phyloP scores from a whole-genome alignment of 2,888 invertebrate genomes.

The Congeria kusceri region DNA sequence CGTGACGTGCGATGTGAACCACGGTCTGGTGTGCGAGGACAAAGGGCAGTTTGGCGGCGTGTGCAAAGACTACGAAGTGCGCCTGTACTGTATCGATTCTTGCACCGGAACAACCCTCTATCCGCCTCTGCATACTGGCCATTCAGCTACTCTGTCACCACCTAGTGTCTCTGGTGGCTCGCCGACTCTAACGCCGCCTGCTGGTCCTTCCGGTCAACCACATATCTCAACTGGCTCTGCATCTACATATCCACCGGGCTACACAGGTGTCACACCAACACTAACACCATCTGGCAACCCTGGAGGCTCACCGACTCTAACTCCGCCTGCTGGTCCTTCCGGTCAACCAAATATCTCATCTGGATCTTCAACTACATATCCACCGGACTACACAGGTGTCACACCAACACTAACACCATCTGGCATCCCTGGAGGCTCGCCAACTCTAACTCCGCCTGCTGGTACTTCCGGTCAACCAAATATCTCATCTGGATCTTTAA shows the following conservation, averaged over 20 bases:
- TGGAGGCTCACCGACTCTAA: conserved; percentile 16
- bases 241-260: conserved; percentile 39
- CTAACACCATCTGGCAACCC: conserved; percentile 59
- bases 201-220: conserved; percentile 28
- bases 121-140: conserved; percentile 24
- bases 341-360: conserved; percentile 41
- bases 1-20: conserved; percentile 89
- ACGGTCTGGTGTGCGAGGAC: conserved; percentile 76
- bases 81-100: conserved; percentile 82
- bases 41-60: conserved; percentile 62
- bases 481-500: conserved; percentile 18
- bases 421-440: conserved; percentile 27
- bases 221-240: too few relatives aligned
- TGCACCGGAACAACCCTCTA: conserved; percentile 44
- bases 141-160: conserved; percentile 33
- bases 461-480: conserved; percentile 44
- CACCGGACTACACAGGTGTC: conserved; percentile 33
- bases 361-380: conserved; percentile 45
- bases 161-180: conserved; percentile 35
- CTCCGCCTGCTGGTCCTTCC: conserved; percentile 53
- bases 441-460: conserved; percentile 28
- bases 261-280: conserved; percentile 29
- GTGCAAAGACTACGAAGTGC: conserved; percentile 82
- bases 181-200: conserved; percentile 47
- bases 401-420: conserved; percentile 33